These are phyloP conservation scores for Cryptocheilus praepositus DNA, from an alignment of 2,888 invertebrate genomes.

Conservation along the genomic window DNA sequence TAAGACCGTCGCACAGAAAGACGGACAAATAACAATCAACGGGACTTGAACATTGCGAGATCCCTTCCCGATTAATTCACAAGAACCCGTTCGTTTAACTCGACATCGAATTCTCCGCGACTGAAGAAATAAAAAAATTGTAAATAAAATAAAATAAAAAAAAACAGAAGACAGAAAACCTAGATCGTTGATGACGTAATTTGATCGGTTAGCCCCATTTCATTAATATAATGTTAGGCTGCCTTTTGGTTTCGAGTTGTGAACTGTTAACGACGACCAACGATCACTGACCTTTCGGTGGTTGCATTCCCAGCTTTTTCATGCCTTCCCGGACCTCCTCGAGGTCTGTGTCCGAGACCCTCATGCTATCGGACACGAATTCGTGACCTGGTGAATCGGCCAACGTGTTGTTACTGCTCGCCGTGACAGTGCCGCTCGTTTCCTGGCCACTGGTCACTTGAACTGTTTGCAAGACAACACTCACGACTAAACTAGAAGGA, in stretches of 20 bases:
- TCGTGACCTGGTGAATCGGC: constrained; percentile 77
- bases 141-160: too few species aligned
- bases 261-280: constrained; percentile 53
- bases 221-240: too few species aligned
- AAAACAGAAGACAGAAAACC: too few species aligned
- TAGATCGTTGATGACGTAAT: too few species aligned
- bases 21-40: too few species aligned
- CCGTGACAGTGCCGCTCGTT: constrained; percentile 37
- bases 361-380: constrained; percentile 86
- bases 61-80: too few species aligned
- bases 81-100: too few species aligned
- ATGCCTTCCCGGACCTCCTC: constrained; percentile 86
- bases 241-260: neutral
- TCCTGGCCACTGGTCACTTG: constrained; percentile 59
- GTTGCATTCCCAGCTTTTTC: constrained; percentile 82
- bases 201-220: too few species aligned
- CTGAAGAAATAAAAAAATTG: too few species aligned
- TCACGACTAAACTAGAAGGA: constrained; percentile 63
- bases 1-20: too few species aligned
- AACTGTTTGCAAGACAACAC: constrained; percentile 68
- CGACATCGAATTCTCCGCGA: too few species aligned
- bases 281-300: constrained; percentile 78
- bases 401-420: constrained; percentile 44
- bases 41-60: too few species aligned
- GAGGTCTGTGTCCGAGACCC: constrained; percentile 81